These are phyloP conservation scores for Andricus grossulariae DNA, from an alignment of 1,140 invertebrate genomes.

Conservation along the genomic window DNA sequence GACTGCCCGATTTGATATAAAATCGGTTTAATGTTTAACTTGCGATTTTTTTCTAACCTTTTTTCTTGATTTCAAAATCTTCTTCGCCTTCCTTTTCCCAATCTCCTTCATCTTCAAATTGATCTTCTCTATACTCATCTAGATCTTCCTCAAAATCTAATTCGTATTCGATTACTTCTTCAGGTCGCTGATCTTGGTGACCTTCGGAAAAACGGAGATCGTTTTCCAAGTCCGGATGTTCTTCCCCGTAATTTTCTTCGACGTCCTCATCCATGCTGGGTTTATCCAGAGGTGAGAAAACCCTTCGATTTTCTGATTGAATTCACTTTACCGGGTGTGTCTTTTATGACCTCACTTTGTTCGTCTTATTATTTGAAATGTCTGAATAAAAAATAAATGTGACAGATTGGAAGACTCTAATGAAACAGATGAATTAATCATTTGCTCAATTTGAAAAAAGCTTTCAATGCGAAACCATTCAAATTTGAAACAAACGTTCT, in stretches of 20 bases:
- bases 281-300: conserved; percentile 26
- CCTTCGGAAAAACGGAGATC: background rate
- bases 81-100: conserved; percentile 13
- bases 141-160: conserved; percentile 1
- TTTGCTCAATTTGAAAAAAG: no score
- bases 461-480: no score
- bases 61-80: background rate
- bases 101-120: conserved; percentile 26
- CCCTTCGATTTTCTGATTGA: conserved; percentile 21
- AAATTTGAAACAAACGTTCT: no score
- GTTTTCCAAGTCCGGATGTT: background rate
- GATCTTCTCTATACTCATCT: background rate
- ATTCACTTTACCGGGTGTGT: conserved; percentile 3
- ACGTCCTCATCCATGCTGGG: background rate
- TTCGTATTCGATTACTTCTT: conserved; percentile 13
- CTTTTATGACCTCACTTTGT: conserved; percentile 20
- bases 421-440: no score
- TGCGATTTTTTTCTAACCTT: background rate
- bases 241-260: conserved; percentile 12
- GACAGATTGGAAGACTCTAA: background rate
- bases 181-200: background rate
- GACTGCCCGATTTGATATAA: no score
- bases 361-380: conserved; percentile 11
- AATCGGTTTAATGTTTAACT: no score
- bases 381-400: background rate